Evolutionary conservation across 2,797 vertebrate species (phyloP), one percentile per base, ranked within the genome.

Genomic region (Falco rusticolus): DNA sequence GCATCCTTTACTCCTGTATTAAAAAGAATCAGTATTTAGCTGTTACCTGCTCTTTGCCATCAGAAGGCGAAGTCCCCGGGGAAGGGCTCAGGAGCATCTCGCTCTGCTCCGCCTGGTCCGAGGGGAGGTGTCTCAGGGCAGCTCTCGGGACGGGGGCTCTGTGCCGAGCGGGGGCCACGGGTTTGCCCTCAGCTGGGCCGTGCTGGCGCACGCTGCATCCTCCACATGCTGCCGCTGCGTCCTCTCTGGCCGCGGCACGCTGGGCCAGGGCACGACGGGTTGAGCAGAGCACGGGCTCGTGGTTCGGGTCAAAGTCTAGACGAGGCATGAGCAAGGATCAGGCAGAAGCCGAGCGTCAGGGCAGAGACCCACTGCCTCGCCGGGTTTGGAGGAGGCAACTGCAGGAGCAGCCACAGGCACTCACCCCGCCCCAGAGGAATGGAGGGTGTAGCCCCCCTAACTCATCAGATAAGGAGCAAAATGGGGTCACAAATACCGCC

Each of bases 331-430:
- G 47, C 1, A 60, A 34, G 39, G 29, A 26, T 28, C 29, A 18
- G 31, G 75, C 22, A 43, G 54, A 21, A 33, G 54, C 15, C 1
- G 4, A 39, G 59, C 1, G 0, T 5, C 3, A 1, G 26, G 33
- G 28, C 16, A 25, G 31, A 63, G 31, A 25, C 54, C 41, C 8
- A 2, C 0, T 1, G 63, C 50, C 63, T 17, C 20, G 45, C 37
- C 20, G 8, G 29, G 20, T 22, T 13, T 18, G 69, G 56, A 45
- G 28, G 25, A 6, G 7, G n/a, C 1, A 16, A 16, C 2, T 29
- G 20, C 33, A 54, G 70, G 25, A 48, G 53, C 59, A 45, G 37
- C 51, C 6, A 1, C 50, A 28, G 37, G 45, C 22, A 9, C 51
- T 19, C 3, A 3, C 19, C 3, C 9, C 6, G 47, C 29, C 39